These are phyloP conservation scores for Sterna hirundo DNA, from an alignment of 2,113 vertebrate genomes.

Conservation along the genomic window DNA sequence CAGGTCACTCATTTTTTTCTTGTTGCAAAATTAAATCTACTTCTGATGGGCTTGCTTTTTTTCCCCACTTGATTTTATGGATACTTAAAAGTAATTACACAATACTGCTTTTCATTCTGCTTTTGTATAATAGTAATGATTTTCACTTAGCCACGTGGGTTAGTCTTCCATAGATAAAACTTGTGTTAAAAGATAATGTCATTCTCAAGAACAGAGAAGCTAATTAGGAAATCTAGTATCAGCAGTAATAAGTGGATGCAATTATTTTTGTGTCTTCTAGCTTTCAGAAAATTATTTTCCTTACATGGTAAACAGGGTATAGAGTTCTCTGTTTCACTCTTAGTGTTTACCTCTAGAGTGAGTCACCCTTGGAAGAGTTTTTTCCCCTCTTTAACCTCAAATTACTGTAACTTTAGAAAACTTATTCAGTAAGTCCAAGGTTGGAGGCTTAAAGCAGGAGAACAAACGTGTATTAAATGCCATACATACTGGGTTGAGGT, in stretches of 20 bases:
- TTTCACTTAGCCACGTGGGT: not conserved
- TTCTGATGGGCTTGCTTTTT: not conserved
- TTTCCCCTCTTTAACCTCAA: not conserved
- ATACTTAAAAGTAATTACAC: not conserved
- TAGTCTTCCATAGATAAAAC: not conserved
- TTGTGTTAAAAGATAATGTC: not conserved
- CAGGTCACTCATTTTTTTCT: not conserved
- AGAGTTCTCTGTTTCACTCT: not conserved
- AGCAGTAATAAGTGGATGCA: not conserved
- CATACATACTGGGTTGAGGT: not conserved
- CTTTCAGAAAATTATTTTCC: constrained; percentile 31
- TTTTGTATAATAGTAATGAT: not conserved
- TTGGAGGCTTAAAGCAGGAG: not conserved
- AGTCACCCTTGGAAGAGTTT: not conserved
- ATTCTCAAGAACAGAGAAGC: not conserved
- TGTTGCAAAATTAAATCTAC: not conserved
- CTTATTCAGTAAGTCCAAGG: not conserved
- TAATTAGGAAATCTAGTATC: not conserved
- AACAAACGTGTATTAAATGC: not conserved
- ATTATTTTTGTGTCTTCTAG: not conserved
- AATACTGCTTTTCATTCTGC: not conserved
- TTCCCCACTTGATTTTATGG: not conserved
- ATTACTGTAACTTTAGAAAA: not conserved
- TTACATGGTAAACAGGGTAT: not conserved
- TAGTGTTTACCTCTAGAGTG: not conserved